These are phyloP conservation scores for Sebastes cheni DNA, from an alignment of 2,797 vertebrate genomes.

Conservation along the genomic window DNA sequence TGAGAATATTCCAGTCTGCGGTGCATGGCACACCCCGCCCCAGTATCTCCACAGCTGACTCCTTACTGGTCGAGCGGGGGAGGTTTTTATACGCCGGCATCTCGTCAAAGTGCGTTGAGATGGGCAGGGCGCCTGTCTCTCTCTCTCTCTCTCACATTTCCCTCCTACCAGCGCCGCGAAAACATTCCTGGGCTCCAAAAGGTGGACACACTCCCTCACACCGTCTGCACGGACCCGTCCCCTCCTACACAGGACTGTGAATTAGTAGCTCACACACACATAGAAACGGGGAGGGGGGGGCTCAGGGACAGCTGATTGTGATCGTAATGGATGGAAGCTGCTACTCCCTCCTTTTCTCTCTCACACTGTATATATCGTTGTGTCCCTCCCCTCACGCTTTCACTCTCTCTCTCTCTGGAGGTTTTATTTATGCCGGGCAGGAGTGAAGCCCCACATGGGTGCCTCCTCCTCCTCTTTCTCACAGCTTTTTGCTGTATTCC, in stretches of 20 bases:
- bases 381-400: conserved; percentile 18
- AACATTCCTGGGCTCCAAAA: conserved; percentile 73
- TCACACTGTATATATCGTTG: conserved; percentile 34
- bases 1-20: conserved; percentile 42
- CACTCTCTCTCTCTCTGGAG: background rate
- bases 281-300: conserved; percentile 2
- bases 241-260: conserved; percentile 46
- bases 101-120: conserved; percentile 6
- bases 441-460: conserved; percentile 2
- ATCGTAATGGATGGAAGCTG: conserved; percentile 65
- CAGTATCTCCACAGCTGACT: conserved; percentile 41
- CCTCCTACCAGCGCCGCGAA: conserved; percentile 50
- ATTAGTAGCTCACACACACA: conserved; percentile 10
- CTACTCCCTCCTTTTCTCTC: conserved; percentile 56
- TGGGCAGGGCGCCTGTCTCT: conserved; percentile 35
- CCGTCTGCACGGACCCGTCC: conserved; percentile 19
- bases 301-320: conserved; percentile 65
- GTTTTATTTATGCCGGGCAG: conserved; percentile 36
- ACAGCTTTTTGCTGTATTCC: background rate
- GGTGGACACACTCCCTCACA: conserved; percentile 62
- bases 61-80: conserved; percentile 28
- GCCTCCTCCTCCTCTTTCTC: conserved; percentile 18
- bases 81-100: background rate
- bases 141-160: conserved; percentile 32
- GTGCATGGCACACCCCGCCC: conserved; percentile 17